These are phyloP conservation scores for Cassiopea xamachana DNA, from an alignment of 30 jellyfish, hydroid and myxozoan species.

Conservation along the genomic window DNA sequence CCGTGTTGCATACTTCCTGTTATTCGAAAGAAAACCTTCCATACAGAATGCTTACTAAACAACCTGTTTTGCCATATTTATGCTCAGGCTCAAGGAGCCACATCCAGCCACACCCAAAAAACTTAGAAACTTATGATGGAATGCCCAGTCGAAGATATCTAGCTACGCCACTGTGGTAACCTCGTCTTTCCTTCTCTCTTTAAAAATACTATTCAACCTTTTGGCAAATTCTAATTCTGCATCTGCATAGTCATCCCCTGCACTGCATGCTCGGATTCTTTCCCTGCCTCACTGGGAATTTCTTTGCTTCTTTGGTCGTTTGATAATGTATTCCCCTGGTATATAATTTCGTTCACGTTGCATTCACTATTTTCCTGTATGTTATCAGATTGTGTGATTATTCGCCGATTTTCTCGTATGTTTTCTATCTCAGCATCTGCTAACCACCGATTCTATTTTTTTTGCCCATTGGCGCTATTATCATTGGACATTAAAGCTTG, in stretches of 20 bases:
- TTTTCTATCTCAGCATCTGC: neutral
- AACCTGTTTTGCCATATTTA: too few species aligned
- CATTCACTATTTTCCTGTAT: neutral
- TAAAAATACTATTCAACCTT: neutral
- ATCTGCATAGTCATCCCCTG: slow-evolving; percentile 1
- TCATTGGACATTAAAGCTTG: neutral
- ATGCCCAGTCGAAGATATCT: too few species aligned
- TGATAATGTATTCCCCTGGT: neutral
- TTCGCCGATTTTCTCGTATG: neutral
- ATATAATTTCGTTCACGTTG: neutral
- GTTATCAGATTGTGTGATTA: neutral
- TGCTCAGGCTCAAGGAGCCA: too few species aligned
- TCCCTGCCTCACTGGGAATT: neutral
- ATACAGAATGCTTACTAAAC: too few species aligned
- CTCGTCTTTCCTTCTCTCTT: neutral
- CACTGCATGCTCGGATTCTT: neutral
- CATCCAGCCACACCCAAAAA: too few species aligned
- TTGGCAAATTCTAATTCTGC: neutral
- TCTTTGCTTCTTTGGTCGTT: neutral
- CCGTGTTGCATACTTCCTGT: too few species aligned
- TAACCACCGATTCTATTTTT: neutral
- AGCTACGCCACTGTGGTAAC: too few species aligned
- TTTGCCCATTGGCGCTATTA: neutral
- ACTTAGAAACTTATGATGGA: too few species aligned
- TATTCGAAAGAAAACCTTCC: too few species aligned